A percentile compares a stretch with the other conserved stretches of the same genome.
These are phyloP conservation scores for Spongilla lacustris DNA, from an alignment of 37 sponge, comb jelly and placozoan genomes.

Conservation along the genomic window DNA sequence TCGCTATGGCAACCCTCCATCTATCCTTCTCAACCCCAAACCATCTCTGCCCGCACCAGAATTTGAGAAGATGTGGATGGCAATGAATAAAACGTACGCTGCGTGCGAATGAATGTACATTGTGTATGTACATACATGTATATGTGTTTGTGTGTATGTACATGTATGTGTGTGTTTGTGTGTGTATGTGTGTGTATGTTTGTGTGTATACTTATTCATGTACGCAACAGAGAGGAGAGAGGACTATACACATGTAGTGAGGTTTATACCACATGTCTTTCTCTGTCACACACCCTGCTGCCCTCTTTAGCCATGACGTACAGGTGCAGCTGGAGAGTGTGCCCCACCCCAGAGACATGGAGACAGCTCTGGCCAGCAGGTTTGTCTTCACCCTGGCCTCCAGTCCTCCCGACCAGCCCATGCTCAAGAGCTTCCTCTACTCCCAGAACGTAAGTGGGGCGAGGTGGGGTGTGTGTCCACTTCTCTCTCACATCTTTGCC, in stretches of 20 bases:
- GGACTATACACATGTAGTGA: neutral
- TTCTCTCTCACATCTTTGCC: conserved; percentile 12
- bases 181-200: too few species aligned
- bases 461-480: neutral
- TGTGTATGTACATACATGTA: too few species aligned
- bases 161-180: neutral
- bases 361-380: conserved; percentile 47
- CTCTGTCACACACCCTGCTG: neutral
- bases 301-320: conserved; percentile 47
- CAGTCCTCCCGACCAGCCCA: conserved; percentile 73
- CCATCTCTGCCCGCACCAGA: conserved; percentile 73
- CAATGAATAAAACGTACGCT: conserved; percentile 52
- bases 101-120: neutral
- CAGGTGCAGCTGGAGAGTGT: conserved; percentile 61
- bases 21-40: conserved; percentile 67
- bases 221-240: neutral
- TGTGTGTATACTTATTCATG: too few species aligned
- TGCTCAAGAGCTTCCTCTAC: conserved; percentile 86
- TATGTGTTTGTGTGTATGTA: neutral
- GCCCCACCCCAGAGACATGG: conserved; percentile 78
- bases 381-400: conserved; percentile 88
- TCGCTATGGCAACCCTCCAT: conserved; percentile 36
- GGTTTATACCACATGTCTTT: too few species aligned
- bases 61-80: conserved; percentile 86
- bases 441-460: conserved; percentile 78